Evolutionary conservation across 2,888 invertebrate species (phyloP).

Genomic region (Dioctria linearis): DNA sequence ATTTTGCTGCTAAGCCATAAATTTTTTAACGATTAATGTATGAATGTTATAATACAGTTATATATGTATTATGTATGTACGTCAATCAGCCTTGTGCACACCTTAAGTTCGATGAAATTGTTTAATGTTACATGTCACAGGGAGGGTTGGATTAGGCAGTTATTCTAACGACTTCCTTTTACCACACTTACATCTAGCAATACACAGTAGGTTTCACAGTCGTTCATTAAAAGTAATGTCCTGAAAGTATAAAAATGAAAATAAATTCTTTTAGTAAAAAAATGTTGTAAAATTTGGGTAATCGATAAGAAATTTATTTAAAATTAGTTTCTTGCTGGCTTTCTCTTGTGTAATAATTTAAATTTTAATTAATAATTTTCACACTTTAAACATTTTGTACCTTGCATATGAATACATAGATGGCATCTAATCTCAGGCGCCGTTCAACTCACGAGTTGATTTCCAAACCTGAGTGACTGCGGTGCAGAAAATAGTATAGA

Average conservation of each 20-base stretch:
- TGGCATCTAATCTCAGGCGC: no score
- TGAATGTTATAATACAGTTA: no score
- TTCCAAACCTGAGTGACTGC: no score
- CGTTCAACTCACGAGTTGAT: no score
- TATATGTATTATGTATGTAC: neutral
- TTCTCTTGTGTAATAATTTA: neutral
- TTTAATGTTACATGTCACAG: slow-evolving; percentile 25
- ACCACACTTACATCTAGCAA: slow-evolving; percentile 28
- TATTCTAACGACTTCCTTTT: slow-evolving; percentile 37
- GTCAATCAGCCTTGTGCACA: neutral
- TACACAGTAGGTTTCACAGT: slow-evolving; percentile 37
- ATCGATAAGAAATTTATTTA: neutral
- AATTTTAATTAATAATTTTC: no score
- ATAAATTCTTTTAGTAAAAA: neutral
- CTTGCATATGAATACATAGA: no score
- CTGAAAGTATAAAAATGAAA: slow-evolving; percentile 34
- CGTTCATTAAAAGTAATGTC: slow-evolving; percentile 39
- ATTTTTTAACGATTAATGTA: no score
- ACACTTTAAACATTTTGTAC: no score
- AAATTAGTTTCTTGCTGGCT: slow-evolving; percentile 22
- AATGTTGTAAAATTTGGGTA: neutral
- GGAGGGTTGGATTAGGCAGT: slow-evolving; percentile 12
- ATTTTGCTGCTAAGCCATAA: neutral
- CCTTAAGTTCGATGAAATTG: no score
- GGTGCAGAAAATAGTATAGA: no score